Base-by-base conservation (phyloP, 2,113 vertebrate species). In the Garra rufa region DNA sequence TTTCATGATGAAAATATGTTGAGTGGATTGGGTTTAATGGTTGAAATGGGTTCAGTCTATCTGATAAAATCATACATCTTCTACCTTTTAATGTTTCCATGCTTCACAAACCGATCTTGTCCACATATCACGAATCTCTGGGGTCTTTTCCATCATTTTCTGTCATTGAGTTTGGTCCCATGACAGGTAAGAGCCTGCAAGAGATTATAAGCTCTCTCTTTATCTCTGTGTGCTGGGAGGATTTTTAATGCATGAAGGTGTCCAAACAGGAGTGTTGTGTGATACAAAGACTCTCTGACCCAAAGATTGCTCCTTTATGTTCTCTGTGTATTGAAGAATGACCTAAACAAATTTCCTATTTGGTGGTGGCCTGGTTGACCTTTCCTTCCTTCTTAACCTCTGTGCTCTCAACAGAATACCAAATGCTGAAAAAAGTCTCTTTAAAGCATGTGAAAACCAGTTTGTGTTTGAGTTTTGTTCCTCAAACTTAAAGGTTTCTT, bases 101-200 rank as follows among this genome's bases (percentile, higher is more conserved):
- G 90, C 90, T 91, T 91, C 89, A 90, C 86, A 90, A 83, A 89
- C 90, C 85, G 89, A 88, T 89, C 63, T 88, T 81, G 84, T 83
- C 86, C 48, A 41, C 80, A 24, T 83, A 46, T 69, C 61, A 84
- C 89, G 86, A 89, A 24, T 67, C 65, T 63, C 21, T 82, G 83
- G 63, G 86, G 67, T 76, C 26, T 77, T 85, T 41, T 21, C 91
- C 79, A 88, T 82, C 92, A 89, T 88, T 90, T 86, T 85, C 85
- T 91, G 76, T 90, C 88, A 88, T 85, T 93, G 50, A 81, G 82
- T 81, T 67, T 90, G 79, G 85, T 84, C 85, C 87, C 38, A 84
- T 85, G 19, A 44, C 84, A 95, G 93, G 94, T 94, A 95, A 94
- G 94, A 86, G 28, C 65, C 82, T 65, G 46, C 43, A 69, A 41